phyloP scores from a whole-genome alignment of 2,797 vertebrate genomes.

The Otolemur crassicaudatus region DNA sequence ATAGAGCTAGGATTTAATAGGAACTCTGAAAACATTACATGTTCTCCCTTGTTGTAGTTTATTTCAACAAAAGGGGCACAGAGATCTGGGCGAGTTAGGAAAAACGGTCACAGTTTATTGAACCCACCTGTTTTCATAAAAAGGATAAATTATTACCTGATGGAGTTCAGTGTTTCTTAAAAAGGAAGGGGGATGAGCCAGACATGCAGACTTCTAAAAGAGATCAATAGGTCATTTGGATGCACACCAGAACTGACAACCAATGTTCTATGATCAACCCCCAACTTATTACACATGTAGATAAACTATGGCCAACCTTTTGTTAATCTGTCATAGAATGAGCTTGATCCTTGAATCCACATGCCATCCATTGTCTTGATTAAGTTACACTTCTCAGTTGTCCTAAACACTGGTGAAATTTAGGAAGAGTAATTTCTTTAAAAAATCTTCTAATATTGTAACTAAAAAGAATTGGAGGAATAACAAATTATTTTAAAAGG shows the following conservation, averaged over 20 bases:
- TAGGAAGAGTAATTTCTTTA: background rate
- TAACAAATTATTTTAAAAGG: conserved; percentile 73
- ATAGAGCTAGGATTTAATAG: background rate
- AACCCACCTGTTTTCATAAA: conserved; percentile 54
- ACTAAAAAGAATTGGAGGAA: conserved; percentile 24
- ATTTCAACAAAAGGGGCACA: background rate
- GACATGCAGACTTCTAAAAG: conserved; percentile 11
- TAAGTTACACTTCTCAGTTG: background rate
- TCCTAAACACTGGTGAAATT: background rate
- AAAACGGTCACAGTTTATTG: conserved; percentile 39
- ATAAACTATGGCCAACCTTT: background rate
- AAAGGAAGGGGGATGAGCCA: background rate
- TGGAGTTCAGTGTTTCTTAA: background rate
- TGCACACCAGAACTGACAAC: background rate
- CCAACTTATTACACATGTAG: background rate
- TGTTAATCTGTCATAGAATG: background rate
- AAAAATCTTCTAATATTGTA: conserved; percentile 53
- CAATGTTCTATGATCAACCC: conserved; percentile 19
- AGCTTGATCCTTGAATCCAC: background rate
- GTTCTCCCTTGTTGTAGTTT: background rate
- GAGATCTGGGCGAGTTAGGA: conserved; percentile 33
- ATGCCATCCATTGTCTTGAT: background rate
- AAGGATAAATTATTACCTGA: conserved; percentile 52
- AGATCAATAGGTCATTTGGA: background rate
- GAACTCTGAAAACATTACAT: background rate